Percentiles rank a stretch among this genome's conserved stretches.
Evolutionary conservation across 2,888 invertebrate species (phyloP).

Genomic region (Ophion ventricosus): DNA sequence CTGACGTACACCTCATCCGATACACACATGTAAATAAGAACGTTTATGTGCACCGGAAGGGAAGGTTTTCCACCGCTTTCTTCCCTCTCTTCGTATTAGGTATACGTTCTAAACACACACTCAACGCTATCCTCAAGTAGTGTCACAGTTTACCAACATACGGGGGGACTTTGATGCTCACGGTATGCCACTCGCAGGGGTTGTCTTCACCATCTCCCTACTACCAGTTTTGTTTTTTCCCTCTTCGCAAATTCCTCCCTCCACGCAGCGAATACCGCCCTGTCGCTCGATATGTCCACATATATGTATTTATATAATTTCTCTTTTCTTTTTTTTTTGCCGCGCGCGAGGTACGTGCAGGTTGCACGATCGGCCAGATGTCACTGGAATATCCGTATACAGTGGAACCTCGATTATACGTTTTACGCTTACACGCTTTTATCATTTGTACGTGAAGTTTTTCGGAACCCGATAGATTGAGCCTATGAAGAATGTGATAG

Average conservation of each 20-base stretch:
- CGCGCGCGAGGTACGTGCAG: not conserved
- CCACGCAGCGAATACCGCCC: conserved; percentile 34
- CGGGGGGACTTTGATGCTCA: conserved; percentile 41
- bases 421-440: no score
- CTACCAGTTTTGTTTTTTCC: conserved; percentile 43
- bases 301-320: conserved; percentile 3
- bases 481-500: no score
- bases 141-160: conserved; percentile 15
- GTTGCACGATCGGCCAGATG: conserved; percentile 11
- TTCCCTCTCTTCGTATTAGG: conserved; percentile 9
- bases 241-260: conserved; percentile 48
- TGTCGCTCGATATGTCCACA: not conserved
- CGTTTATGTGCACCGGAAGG: not conserved
- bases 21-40: not conserved
- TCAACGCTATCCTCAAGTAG: conserved; percentile 10
- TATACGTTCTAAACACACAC: conserved; percentile 14
- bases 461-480: no score
- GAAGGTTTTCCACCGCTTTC: conserved; percentile 38
- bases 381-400: conserved; percentile 6
- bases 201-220: conserved; percentile 23
- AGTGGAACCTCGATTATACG: no score
- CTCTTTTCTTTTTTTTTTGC: conserved; percentile 22
- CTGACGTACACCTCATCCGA: not conserved
- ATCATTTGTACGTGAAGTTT: no score
- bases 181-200: conserved; percentile 37